phyloP scores from a whole-genome alignment of 37 sponge, comb jelly and placozoan species.

The Axinella damicornis region DNA sequence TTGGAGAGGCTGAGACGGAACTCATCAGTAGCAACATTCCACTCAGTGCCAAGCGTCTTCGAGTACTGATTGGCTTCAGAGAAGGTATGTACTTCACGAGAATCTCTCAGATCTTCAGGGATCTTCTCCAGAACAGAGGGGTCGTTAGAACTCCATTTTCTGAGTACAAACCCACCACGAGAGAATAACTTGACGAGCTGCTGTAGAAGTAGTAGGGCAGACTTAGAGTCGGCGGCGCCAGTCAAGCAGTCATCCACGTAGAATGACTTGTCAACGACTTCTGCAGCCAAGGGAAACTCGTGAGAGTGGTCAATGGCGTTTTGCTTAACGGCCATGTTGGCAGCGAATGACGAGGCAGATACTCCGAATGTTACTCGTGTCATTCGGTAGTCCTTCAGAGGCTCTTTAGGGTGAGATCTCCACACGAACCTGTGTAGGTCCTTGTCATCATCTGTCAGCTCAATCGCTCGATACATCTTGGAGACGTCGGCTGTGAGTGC shows the following conservation, averaged over 20 bases:
- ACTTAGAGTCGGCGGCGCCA: slow-evolving; percentile 36
- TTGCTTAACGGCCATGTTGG: slow-evolving; percentile 51
- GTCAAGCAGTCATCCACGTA: slow-evolving; percentile 49
- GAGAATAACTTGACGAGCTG: slow-evolving; percentile 33
- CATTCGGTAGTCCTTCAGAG: slow-evolving; percentile 45
- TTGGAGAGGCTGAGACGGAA: slow-evolving; percentile 28
- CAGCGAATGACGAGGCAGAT: slow-evolving; percentile 43
- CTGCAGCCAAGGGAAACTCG: slow-evolving; percentile 38
- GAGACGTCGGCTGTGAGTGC: slow-evolving; percentile 59
- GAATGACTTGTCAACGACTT: slow-evolving; percentile 30
- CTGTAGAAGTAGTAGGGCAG: slow-evolving; percentile 22
- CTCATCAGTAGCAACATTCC: slow-evolving; percentile 23
- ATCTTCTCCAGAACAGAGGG: slow-evolving; percentile 37
- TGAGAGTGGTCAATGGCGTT: slow-evolving; percentile 41
- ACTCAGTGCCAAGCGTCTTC: slow-evolving; percentile 39
- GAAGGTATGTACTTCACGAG: slow-evolving; percentile 24
- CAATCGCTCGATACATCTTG: slow-evolving; percentile 54
- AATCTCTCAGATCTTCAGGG: slow-evolving; percentile 38
- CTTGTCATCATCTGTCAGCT: slow-evolving; percentile 31
- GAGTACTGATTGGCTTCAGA: slow-evolving; percentile 6
- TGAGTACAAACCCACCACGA: slow-evolving; percentile 43
- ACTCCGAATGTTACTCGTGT: slow-evolving; percentile 49
- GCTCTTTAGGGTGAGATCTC: slow-evolving; percentile 14
- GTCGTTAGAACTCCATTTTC: slow-evolving; percentile 45
- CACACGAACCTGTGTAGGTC: slow-evolving; percentile 51